Conservation (phyloP, 2,888 invertebrate species). For the Steinernema scapterisci region DNA sequence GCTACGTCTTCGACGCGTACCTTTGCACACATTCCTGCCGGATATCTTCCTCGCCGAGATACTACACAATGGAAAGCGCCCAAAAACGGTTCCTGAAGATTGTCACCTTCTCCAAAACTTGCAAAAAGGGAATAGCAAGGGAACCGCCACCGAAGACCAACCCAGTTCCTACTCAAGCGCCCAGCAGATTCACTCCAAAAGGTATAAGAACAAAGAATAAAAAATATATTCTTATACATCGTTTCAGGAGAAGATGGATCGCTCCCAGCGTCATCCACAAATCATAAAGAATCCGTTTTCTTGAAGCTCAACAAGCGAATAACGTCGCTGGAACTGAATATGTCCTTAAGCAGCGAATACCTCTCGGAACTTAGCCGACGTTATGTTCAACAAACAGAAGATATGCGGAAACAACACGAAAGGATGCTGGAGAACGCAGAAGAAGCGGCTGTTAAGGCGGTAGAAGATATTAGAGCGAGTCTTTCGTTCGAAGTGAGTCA, state of each 20-base stretch:
- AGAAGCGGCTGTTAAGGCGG: neutral
- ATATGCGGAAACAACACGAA: constrained; percentile 32
- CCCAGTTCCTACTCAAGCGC: neutral
- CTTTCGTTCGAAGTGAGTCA: neutral
- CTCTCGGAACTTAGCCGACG: constrained; percentile 85
- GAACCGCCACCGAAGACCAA: neutral
- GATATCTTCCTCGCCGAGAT: neutral
- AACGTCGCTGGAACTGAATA: constrained; percentile 83
- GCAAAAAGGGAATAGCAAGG: neutral
- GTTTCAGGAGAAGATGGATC: constrained; percentile 1
- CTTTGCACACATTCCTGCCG: neutral
- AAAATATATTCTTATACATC: too few relatives aligned
- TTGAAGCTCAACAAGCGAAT: constrained; percentile 91
- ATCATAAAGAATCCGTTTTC: constrained; percentile 82
- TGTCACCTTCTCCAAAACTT: neutral
- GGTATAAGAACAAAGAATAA: too few relatives aligned
- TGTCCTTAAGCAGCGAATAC: constrained; percentile 94
- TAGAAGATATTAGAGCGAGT: neutral
- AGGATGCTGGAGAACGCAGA: neutral
- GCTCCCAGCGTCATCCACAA: constrained; percentile 36
- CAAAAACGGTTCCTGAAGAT: constrained; percentile 2
- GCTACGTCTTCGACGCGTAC: constrained; percentile 5
- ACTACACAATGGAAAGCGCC: neutral
- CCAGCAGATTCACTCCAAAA: neutral
- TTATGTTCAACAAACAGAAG: constrained; percentile 49